A percentile compares a stretch with the other conserved stretches of the same genome.
These are phyloP conservation scores for Symphodus melops DNA, from an alignment of 2,113 vertebrate species.

Conservation along the genomic window DNA sequence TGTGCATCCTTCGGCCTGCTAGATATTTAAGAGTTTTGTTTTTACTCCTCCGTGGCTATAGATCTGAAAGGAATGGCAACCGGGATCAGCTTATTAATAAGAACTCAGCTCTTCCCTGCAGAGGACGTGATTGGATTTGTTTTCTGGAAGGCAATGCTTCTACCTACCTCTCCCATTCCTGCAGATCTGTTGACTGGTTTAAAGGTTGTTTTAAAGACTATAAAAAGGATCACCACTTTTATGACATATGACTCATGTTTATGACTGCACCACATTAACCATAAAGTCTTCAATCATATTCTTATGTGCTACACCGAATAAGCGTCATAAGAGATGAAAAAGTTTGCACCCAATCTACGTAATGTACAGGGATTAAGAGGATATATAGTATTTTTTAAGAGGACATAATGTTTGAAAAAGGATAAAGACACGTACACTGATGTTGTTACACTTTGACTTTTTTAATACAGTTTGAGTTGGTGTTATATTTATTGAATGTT, in stretches of 20 bases:
- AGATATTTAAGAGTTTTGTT: slow-evolving; percentile 24
- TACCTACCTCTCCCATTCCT: slow-evolving; percentile 56
- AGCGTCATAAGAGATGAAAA: neutral
- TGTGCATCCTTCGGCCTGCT: neutral
- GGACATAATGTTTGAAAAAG: slow-evolving; percentile 54
- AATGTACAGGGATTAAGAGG: slow-evolving; percentile 26
- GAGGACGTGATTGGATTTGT: slow-evolving; percentile 1
- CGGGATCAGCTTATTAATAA: slow-evolving; percentile 18
- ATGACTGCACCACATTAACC: slow-evolving; percentile 1
- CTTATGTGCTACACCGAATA: slow-evolving; percentile 8
- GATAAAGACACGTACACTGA: slow-evolving; percentile 40
- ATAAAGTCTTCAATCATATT: slow-evolving; percentile 12
- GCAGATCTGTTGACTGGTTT: slow-evolving; percentile 48
- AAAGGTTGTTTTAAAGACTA: slow-evolving; percentile 48
- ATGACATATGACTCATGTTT: slow-evolving; percentile 7
- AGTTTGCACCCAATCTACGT: slow-evolving; percentile 13
- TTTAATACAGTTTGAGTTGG: slow-evolving; percentile 69
- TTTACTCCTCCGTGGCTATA: slow-evolving; percentile 16
- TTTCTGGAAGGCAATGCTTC: slow-evolving; percentile 30
- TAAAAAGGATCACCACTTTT: slow-evolving; percentile 25
- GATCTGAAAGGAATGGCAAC: slow-evolving; percentile 41
- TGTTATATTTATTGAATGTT: slow-evolving; percentile 68
- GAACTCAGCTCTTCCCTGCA: slow-evolving; percentile 29
- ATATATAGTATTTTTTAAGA: slow-evolving; percentile 58
- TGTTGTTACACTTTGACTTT: slow-evolving; percentile 47